Conservation (phyloP, 2,113 vertebrate species). For the Pagrus major region DNA sequence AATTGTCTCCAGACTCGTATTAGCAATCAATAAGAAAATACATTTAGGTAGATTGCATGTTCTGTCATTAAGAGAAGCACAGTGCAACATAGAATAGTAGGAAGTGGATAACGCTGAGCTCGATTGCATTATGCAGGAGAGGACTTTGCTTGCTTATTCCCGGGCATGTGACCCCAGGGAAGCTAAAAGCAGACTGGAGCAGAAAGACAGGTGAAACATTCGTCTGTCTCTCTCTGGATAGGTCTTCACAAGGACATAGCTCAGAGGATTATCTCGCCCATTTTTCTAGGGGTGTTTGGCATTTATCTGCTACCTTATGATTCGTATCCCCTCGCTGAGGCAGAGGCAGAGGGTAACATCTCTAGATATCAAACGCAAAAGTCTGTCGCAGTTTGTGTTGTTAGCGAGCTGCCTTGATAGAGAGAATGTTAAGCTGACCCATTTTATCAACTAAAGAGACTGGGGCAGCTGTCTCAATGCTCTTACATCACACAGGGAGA, state of each 20-base stretch:
- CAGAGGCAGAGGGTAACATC: conserved; percentile 24
- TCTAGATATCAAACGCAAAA: conserved; percentile 66
- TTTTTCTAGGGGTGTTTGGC: conserved; percentile 52
- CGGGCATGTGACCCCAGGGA: conserved; percentile 27
- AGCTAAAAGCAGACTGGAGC: conserved; percentile 41
- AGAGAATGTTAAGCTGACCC: conserved; percentile 61
- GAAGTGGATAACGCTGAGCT: conserved; percentile 22
- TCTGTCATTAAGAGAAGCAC: conserved; percentile 29
- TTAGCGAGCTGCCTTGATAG: conserved; percentile 64
- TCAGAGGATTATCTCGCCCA: conserved; percentile 67
- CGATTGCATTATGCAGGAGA: conserved; percentile 10
- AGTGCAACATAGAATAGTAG: conserved; percentile 29
- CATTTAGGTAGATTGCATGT: background rate
- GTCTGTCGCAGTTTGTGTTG: conserved; percentile 63
- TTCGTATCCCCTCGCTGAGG: conserved; percentile 43
- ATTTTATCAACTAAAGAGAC: conserved; percentile 71
- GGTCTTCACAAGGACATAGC: conserved; percentile 63
- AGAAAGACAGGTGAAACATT: conserved; percentile 55
- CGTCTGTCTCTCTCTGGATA: conserved; percentile 30
- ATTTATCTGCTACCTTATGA: conserved; percentile 73
- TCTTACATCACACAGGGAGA: conserved; percentile 57
- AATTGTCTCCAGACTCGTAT: conserved; percentile 20
- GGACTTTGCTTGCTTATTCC: conserved; percentile 26
- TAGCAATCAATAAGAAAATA: conserved; percentile 50
- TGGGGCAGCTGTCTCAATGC: conserved; percentile 49